A percentile compares a stretch with the other conserved stretches of the same genome.
Conservation (phyloP, 2,888 invertebrate species). For the Hydraecia micacea region DNA sequence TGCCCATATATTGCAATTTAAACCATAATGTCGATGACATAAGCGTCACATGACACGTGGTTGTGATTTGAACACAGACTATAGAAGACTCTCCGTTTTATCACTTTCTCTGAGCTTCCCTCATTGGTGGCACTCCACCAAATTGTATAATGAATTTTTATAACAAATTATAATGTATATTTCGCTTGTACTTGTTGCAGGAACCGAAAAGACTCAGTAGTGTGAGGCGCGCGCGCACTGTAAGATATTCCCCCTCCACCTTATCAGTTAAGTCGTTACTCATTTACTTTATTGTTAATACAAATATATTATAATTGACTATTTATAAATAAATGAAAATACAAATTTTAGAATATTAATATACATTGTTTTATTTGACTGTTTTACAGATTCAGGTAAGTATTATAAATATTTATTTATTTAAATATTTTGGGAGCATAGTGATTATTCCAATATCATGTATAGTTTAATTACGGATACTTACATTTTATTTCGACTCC, state of each 20-base stretch:
- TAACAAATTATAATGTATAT: not conserved
- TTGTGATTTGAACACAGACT: not conserved
- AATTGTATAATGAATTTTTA: not conserved
- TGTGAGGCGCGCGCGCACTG: conserved; percentile 76
- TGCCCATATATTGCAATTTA: not conserved
- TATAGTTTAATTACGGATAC: not conserved
- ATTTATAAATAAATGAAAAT: conserved; percentile 88
- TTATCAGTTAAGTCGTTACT: conserved; percentile 86
- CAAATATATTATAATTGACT: conserved; percentile 85
- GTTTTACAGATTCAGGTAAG: conserved; percentile 35
- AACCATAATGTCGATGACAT: not conserved
- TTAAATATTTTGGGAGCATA: not conserved
- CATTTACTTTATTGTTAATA: conserved; percentile 87
- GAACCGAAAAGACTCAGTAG: conserved; percentile 90
- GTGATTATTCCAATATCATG: not conserved
- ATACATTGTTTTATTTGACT: conserved; percentile 49
- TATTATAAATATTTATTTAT: not conserved
- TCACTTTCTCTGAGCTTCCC: not conserved
- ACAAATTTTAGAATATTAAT: conserved; percentile 84
- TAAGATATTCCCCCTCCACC: conserved; percentile 77
- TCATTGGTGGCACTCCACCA: too few species aligned
- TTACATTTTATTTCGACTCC: not conserved
- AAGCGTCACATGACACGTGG: not conserved
- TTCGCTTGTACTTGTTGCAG: conserved; percentile 76
- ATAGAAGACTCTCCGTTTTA: not conserved